Evolutionary conservation across 2,888 invertebrate species (phyloP).

Genomic region (Agrotis puta): DNA sequence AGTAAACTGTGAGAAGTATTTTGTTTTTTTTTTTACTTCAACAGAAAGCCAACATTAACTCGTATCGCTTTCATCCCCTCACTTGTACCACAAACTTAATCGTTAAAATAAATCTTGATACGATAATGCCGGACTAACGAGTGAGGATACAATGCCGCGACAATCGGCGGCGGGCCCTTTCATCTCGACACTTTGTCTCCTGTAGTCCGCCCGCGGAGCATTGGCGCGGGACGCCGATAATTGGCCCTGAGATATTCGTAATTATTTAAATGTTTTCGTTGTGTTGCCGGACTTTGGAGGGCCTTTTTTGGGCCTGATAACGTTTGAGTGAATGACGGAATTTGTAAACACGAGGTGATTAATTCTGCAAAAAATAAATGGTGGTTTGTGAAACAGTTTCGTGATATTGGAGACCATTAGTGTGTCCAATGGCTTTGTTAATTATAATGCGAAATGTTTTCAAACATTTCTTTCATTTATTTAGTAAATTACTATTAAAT

Average conservation of each 20-base stretch:
- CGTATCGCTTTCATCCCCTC: conserved; percentile 59
- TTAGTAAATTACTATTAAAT: neutral
- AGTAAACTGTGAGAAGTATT: no score
- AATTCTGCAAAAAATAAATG: conserved; percentile 51
- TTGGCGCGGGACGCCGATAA: conserved; percentile 67
- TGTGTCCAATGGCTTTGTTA: conserved; percentile 6
- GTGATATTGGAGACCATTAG: conserved; percentile 14
- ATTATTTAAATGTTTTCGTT: conserved; percentile 62
- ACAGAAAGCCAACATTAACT: no score
- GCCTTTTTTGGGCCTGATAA: conserved; percentile 57
- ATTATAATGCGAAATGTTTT: neutral
- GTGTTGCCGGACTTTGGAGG: conserved; percentile 27
- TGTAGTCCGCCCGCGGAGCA: conserved; percentile 70
- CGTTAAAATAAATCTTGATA: conserved; percentile 90
- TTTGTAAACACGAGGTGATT: conserved; percentile 56
- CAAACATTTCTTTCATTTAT: neutral
- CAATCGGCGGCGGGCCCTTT: conserved; percentile 89
- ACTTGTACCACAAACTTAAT: conserved; percentile 78
- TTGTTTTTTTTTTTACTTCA: no score
- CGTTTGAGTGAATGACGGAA: conserved; percentile 55
- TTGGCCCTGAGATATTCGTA: conserved; percentile 66
- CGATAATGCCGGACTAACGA: conserved; percentile 89
- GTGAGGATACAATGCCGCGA: conserved; percentile 90
- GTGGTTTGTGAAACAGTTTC: neutral
- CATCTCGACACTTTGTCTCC: conserved; percentile 90